These are phyloP conservation scores for Tympanoctomys barrerae DNA, from an alignment of 2,797 vertebrate genomes.

Conservation along the genomic window DNA sequence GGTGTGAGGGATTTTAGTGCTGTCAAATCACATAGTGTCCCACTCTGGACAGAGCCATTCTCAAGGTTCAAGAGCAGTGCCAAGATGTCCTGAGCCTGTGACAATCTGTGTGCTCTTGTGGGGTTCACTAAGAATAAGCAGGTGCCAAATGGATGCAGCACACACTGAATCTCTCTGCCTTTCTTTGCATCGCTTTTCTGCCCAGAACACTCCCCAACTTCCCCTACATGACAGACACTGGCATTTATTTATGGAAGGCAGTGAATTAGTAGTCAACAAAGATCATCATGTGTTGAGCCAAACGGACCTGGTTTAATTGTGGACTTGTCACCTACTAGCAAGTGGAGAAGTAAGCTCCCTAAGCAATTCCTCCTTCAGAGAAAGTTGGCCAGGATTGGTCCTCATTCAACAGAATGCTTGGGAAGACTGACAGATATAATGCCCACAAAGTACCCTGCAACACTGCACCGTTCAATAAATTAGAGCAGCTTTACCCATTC, in stretches of 20 bases:
- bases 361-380: background rate
- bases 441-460: background rate
- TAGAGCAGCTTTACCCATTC: background rate
- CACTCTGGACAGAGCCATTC: background rate
- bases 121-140: background rate
- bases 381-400: background rate
- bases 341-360: background rate
- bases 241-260: background rate
- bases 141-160: background rate
- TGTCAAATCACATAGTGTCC: background rate
- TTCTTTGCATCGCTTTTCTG: background rate
- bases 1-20: slow-evolving; percentile 5
- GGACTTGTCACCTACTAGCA: background rate
- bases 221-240: background rate
- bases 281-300: background rate
- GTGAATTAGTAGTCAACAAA: background rate
- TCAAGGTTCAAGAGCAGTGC: background rate
- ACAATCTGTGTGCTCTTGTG: background rate
- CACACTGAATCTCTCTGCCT: background rate
- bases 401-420: background rate
- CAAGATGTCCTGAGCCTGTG: background rate
- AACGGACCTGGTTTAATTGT: background rate
- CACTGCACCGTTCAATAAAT: background rate
- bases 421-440: background rate
- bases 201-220: background rate